These are phyloP conservation scores for Temnothorax nylanderi DNA, from an alignment of 1,140 invertebrate genomes.

Conservation along the genomic window DNA sequence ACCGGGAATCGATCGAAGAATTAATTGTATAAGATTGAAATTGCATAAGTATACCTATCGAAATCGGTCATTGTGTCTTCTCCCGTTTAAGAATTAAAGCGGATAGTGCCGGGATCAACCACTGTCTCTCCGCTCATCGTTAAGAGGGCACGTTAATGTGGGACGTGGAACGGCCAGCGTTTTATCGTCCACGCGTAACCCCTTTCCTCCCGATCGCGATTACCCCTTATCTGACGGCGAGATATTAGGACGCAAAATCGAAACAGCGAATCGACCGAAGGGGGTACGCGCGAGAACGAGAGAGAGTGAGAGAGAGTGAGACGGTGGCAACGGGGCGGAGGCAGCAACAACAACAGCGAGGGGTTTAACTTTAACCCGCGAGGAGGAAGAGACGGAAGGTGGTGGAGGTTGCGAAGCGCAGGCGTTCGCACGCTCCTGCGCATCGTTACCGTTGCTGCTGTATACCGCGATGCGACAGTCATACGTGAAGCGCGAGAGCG, in stretches of 20 bases:
- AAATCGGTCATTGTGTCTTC: neutral
- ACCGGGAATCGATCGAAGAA: too few relatives aligned
- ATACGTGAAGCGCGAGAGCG: conserved; percentile 80
- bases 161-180: neutral
- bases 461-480: conserved; percentile 79
- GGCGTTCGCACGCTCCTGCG: conserved; percentile 64
- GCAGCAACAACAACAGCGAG: conserved; percentile 45
- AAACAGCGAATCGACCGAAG: conserved; percentile 47
- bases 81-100: conserved; percentile 1
- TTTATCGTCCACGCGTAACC: neutral
- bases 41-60: too few relatives aligned
- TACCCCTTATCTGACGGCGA: conserved; percentile 15
- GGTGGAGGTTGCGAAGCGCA: conserved; percentile 64
- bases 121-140: neutral
- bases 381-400: conserved; percentile 18
- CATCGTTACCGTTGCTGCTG: conserved; percentile 67
- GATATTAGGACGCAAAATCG: conserved; percentile 48
- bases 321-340: neutral
- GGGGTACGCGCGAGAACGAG: neutral
- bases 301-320: conserved; percentile 40
- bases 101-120: neutral
- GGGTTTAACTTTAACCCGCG: conserved; percentile 54
- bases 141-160: neutral
- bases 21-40: neutral
- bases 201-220: neutral